These are phyloP conservation scores for Phyto melanocephala DNA, from an alignment of 2,888 invertebrate species.

Conservation along the genomic window DNA sequence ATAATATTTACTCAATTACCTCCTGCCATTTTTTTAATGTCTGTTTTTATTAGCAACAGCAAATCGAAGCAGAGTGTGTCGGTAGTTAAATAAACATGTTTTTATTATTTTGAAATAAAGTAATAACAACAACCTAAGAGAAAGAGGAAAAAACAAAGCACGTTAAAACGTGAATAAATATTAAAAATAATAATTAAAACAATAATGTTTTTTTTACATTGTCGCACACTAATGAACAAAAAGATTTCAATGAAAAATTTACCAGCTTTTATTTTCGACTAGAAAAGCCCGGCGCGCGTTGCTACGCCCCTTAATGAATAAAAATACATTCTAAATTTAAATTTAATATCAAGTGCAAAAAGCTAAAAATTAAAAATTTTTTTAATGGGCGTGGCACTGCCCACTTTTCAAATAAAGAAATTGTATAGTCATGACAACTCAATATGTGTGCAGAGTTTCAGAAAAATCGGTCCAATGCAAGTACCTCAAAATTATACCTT, in stretches of 20 bases:
- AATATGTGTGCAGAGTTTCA: too few species aligned
- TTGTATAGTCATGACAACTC: too few species aligned
- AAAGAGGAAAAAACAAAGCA: neutral
- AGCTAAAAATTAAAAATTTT: too few species aligned
- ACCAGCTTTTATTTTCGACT: neutral
- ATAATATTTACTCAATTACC: conserved; percentile 58
- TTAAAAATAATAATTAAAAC: conserved; percentile 41
- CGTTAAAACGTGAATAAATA: conserved; percentile 27
- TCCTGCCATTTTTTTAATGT: conserved; percentile 39
- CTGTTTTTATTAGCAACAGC: conserved; percentile 28
- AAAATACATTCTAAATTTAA: too few species aligned
- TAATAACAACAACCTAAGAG: neutral
- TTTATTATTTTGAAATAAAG: neutral
- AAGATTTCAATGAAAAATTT: neutral
- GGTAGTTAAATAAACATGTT: conserved; percentile 36
- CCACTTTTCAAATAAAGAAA: too few species aligned
- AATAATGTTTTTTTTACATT: neutral
- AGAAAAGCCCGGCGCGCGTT: too few species aligned
- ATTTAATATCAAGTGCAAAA: too few species aligned
- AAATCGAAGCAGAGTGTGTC: neutral
- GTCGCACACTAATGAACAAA: conserved; percentile 30
- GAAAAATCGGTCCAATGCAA: too few species aligned
- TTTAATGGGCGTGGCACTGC: too few species aligned
- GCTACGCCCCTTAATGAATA: too few species aligned
- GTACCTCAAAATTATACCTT: too few species aligned